These are phyloP conservation scores for Dasyurus viverrinus DNA, from an alignment of 2,113 vertebrate genomes.

Conservation along the genomic window DNA sequence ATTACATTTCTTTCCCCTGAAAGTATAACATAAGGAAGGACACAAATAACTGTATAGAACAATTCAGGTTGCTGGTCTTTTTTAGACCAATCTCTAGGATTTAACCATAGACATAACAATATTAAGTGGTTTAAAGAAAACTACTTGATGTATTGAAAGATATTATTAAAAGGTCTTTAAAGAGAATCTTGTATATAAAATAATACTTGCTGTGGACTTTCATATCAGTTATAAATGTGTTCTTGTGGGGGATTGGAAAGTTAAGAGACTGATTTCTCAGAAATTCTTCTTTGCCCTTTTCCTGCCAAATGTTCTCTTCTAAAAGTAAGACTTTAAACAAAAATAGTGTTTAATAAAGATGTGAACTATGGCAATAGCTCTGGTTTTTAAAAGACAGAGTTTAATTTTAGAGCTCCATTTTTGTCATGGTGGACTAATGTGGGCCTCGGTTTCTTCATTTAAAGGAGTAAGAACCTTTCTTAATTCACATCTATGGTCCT, in stretches of 20 bases:
- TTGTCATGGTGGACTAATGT: background rate
- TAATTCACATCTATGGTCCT: background rate
- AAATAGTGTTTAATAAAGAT: background rate
- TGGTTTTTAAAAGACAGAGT: background rate
- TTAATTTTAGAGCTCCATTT: too few species aligned
- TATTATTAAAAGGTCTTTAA: background rate
- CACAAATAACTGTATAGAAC: background rate
- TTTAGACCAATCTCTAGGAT: background rate
- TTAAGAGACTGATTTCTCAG: background rate
- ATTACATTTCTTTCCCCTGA: background rate
- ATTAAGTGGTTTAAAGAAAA: background rate
- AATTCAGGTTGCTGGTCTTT: background rate
- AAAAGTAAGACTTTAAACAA: background rate
- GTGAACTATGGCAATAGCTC: background rate
- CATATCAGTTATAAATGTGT: background rate
- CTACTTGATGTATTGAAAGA: background rate
- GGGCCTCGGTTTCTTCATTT: background rate
- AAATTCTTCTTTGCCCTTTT: background rate
- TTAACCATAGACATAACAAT: background rate
- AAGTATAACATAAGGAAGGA: background rate
- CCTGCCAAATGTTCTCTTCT: background rate
- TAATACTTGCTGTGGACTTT: background rate
- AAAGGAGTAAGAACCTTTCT: background rate
- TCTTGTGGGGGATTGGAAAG: background rate
- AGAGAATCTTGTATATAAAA: background rate